These are phyloP conservation scores for Icerya purchasi DNA, from an alignment of 2,888 invertebrate genomes.

Conservation along the genomic window DNA sequence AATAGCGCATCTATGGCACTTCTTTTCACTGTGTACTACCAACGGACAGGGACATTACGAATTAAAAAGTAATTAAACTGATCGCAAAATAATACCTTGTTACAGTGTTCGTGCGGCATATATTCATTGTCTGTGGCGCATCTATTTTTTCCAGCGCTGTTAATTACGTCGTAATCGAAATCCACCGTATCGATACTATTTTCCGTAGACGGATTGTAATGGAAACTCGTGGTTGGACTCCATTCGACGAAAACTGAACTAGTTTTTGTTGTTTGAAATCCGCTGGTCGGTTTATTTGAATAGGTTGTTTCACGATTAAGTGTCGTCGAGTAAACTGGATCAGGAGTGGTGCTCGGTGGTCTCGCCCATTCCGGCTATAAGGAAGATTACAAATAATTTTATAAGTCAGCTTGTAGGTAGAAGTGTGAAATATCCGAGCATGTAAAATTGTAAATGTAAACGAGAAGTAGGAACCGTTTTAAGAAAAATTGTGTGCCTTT, in stretches of 20 bases:
- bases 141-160: constrained; percentile 3
- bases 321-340: background rate
- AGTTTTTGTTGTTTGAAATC: background rate
- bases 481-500: too few species aligned
- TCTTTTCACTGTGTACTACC: too few species aligned
- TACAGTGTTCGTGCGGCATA: constrained; percentile 35
- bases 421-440: too few species aligned
- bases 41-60: too few species aligned
- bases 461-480: too few species aligned
- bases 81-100: constrained; percentile 28
- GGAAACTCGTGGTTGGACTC: background rate
- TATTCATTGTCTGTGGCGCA: constrained; percentile 25
- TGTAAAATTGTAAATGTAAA: too few species aligned
- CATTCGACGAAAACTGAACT: background rate
- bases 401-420: too few species aligned
- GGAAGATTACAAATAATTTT: too few species aligned
- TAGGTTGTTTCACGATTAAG: background rate
- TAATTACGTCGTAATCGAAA: constrained; percentile 3
- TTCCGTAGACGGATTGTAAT: too few species aligned
- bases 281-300: background rate
- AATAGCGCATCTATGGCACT: too few species aligned
- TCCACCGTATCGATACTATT: constrained; percentile 1
- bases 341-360: constrained; percentile 19
- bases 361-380: constrained; percentile 20
- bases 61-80: background rate